These are phyloP conservation scores for Apogon talboti DNA, from an alignment of 2,797 vertebrate species.

Conservation along the genomic window DNA sequence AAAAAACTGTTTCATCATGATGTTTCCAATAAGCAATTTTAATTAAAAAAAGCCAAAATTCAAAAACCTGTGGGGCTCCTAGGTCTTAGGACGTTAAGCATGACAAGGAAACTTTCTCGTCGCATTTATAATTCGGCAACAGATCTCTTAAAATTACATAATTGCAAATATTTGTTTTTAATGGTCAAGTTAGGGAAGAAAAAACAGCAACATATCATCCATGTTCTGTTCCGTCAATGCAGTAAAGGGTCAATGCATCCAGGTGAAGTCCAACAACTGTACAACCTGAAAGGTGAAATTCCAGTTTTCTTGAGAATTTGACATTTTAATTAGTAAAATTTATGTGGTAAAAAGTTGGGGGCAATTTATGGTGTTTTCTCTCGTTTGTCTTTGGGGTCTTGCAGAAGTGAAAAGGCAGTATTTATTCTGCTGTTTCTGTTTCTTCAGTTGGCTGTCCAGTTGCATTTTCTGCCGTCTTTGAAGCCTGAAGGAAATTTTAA, in stretches of 20 bases:
- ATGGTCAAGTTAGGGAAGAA: constrained; percentile 6
- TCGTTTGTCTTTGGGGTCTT: constrained; percentile 70
- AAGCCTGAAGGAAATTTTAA: constrained; percentile 61
- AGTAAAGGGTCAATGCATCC: constrained; percentile 65
- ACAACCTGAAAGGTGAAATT: constrained; percentile 24
- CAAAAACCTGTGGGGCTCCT: too few species aligned
- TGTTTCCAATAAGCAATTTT: too few species aligned
- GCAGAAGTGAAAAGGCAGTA: constrained; percentile 63
- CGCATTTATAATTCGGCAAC: constrained; percentile 21
- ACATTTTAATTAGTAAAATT: constrained; percentile 46
- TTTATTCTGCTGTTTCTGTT: constrained; percentile 67
- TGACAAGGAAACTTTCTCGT: background rate
- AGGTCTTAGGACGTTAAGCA: too few species aligned
- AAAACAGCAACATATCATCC: background rate
- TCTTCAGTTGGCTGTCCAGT: constrained; percentile 71
- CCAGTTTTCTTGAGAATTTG: constrained; percentile 25
- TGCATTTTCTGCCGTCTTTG: constrained; percentile 78
- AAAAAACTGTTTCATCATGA: too few species aligned
- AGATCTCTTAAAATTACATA: constrained; percentile 30
- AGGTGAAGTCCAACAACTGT: constrained; percentile 3
- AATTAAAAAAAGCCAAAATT: too few species aligned
- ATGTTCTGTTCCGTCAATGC: constrained; percentile 28
- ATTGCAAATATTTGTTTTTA: constrained; percentile 23
- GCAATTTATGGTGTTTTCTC: constrained; percentile 41
- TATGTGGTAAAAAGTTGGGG: constrained; percentile 36